These are phyloP conservation scores for Frieseomelitta varia DNA, from an alignment of 1,140 invertebrate genomes.

Conservation along the genomic window DNA sequence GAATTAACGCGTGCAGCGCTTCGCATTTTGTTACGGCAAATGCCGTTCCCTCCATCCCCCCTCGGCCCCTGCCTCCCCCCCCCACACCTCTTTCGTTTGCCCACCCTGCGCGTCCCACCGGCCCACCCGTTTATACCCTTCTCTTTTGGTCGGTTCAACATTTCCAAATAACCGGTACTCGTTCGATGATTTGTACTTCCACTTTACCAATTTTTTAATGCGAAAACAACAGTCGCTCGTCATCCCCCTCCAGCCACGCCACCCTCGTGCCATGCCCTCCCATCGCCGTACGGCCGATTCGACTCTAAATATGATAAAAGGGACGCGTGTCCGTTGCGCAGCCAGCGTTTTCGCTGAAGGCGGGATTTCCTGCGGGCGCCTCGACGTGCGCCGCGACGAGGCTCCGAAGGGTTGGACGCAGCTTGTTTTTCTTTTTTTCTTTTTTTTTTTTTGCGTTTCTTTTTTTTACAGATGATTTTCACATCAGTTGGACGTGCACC, in stretches of 20 bases:
- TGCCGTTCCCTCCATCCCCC: constrained; percentile 65
- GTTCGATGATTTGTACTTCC: constrained; percentile 77
- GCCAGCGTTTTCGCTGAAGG: no score
- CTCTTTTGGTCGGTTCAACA: constrained; percentile 69
- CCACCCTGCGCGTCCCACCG: background rate
- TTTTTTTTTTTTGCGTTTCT: no score
- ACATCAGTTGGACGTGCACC: no score
- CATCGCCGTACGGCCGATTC: background rate
- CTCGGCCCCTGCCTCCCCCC: background rate
- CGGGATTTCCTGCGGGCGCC: no score
- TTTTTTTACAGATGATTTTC: no score
- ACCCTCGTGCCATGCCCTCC: no score
- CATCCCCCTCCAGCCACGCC: background rate
- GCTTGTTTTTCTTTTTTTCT: no score
- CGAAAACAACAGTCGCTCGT: constrained; percentile 53
- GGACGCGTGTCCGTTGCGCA: no score
- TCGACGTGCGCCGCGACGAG: no score
- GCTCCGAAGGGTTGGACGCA: no score
- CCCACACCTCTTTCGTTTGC: background rate
- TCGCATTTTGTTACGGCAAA: constrained; percentile 81
- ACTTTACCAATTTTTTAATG: constrained; percentile 78
- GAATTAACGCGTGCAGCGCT: constrained; percentile 80
- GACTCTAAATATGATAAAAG: background rate
- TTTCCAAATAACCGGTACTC: constrained; percentile 71
- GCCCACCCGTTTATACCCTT: constrained; percentile 27